phyloP scores from a whole-genome alignment of 2,888 invertebrate species.

The Coleophora deauratella region DNA sequence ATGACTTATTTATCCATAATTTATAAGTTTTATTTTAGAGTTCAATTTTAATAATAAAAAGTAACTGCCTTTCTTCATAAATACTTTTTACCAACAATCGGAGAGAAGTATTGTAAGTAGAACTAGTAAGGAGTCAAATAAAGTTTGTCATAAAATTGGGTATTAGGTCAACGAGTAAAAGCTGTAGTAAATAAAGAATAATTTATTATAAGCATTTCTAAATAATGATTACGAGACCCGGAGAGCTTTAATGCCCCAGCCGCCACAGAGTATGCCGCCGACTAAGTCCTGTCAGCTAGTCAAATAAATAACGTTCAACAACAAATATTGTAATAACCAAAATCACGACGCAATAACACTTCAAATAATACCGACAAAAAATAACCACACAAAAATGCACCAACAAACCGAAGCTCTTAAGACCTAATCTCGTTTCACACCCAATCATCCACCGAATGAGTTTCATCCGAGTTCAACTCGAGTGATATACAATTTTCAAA shows the following conservation, averaged over 20 bases:
- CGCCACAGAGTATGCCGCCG: constrained; percentile 40
- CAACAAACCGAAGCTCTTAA: constrained; percentile 30
- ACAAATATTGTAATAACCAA: constrained; percentile 68
- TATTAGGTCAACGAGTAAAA: not conserved
- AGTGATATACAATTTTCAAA: constrained; percentile 41
- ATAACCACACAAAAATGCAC: constrained; percentile 38
- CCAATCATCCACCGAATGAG: constrained; percentile 36
- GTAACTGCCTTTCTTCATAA: too few relatives aligned
- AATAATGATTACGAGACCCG: not conserved
- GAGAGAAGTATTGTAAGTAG: too few relatives aligned
- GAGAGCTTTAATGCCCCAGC: not conserved
- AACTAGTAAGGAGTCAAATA: not conserved
- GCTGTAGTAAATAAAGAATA: not conserved
- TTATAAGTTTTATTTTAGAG: too few relatives aligned
- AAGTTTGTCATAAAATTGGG: not conserved
- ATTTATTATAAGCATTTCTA: not conserved
- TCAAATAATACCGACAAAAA: constrained; percentile 24
- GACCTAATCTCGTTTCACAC: constrained; percentile 34
- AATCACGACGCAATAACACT: constrained; percentile 25
- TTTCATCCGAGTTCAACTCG: constrained; percentile 45
- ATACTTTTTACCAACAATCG: too few relatives aligned
- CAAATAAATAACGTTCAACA: constrained; percentile 63
- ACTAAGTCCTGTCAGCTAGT: constrained; percentile 44
- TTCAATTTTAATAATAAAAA: too few relatives aligned
- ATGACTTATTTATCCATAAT: too few relatives aligned